Evolutionary conservation across 1,140 invertebrate species (phyloP), one percentile per base, ranked within the genome.

Genomic region (Diuraphis noxia): DNA sequence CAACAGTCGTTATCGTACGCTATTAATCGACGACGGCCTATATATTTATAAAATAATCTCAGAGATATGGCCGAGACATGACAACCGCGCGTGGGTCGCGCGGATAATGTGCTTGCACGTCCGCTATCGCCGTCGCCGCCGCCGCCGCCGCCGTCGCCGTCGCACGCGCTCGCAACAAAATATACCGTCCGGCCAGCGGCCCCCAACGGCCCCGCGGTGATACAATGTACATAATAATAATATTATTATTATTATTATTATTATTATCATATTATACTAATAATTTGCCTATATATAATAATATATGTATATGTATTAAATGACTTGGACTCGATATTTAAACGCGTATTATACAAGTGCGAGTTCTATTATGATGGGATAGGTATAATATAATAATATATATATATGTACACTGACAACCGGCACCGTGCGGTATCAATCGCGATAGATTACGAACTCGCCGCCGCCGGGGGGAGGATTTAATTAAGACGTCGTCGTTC

Each of bases 21-120:
- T 41, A 43, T 89, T 43, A 43, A 89, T 72, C 87, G 87, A 2
- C 52, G 8, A 38, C 87, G 87, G 56, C 56, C 87, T 43, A 89
- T 89, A 88, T 88, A 89, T 56, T 52, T n/a, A n/a, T 49, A 72
- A n/a, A n/a, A 43, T 49, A 87, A 87, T 87, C 85, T 52, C 49
- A 2, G 36, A 87, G 56, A 72, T 72, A 72, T 72, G 30, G 56
- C 17, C n/a, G 56, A 72, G 21, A 52, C 34, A 49, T 49, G 34
- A 87, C 46, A 34, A 87, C 25, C n/a, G 40, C 84, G 84, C 85
- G 85, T 87, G 85, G 85, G 85, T 30, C 85, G 85, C 46, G 43
- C 43, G n/a, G 43, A 86, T 86, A 86, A 86, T 85, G 82, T 82
- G 30, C 79, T n/a, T n/a, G 30, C 56, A 82, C 82, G 82, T 84